Evolutionary conservation across 2,113 vertebrate species (phyloP).

Genomic region (Canis aureus): DNA sequence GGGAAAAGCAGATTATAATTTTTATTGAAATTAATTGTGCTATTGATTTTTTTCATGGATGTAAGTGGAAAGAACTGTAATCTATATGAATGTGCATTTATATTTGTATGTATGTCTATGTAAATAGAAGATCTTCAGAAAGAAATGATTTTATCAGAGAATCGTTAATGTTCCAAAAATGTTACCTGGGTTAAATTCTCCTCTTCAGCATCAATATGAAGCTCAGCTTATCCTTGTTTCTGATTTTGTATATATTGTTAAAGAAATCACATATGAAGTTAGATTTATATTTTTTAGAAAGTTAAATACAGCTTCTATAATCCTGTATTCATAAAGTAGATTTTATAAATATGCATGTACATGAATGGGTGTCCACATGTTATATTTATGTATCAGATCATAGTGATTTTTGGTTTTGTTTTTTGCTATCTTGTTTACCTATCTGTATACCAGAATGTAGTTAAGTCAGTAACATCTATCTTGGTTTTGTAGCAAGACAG

Average conservation of each 20-base stretch:
- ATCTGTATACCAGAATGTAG: neutral
- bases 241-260: neutral
- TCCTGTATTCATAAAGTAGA: neutral
- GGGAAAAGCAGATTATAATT: neutral
- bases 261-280: neutral
- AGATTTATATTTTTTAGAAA: neutral
- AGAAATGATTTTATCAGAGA: conserved; percentile 43
- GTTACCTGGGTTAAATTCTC: neutral
- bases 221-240: neutral
- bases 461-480: neutral
- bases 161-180: neutral
- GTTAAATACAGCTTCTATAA: neutral
- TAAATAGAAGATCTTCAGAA: conserved; percentile 4
- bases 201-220: neutral
- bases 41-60: conserved; percentile 14
- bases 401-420: neutral
- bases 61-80: neutral
- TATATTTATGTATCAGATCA: neutral
- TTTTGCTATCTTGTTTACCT: conserved; percentile 21
- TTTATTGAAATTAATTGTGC: conserved; percentile 39
- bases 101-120: neutral
- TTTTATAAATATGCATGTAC: neutral
- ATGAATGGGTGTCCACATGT: neutral
- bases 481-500: conserved; percentile 45
- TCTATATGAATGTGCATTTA: neutral